Conservation (phyloP, 2,797 vertebrate species). For the Scleropages formosus region DNA sequence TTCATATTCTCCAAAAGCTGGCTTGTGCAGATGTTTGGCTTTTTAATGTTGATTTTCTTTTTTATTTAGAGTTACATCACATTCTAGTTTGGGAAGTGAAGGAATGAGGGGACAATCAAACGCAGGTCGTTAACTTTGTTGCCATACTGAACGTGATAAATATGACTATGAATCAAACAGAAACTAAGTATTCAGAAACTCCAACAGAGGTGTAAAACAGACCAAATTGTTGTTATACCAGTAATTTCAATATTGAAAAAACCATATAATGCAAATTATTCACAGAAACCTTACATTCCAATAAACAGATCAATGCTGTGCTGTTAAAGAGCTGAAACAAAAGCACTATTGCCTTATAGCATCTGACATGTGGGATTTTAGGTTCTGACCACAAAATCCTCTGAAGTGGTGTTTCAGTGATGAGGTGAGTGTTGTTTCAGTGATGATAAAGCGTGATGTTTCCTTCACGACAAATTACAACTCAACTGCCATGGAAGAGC, state of each 20-base stretch:
- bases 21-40: no score
- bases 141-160: not conserved
- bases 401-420: not conserved
- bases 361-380: not conserved
- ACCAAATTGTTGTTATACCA: no score
- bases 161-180: not conserved
- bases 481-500: not conserved
- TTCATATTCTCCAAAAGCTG: no score
- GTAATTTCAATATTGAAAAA: no score
- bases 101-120: no score
- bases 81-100: no score
- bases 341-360: not conserved
- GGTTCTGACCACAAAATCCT: not conserved
- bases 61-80: no score
- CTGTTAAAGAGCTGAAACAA: not conserved
- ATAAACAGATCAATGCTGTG: not conserved
- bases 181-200: not conserved
- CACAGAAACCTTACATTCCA: not conserved
- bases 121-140: not conserved
- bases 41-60: no score
- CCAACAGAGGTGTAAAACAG: not conserved
- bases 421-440: not conserved
- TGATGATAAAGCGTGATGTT: not conserved
- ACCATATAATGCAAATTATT: not conserved
- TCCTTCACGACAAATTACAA: not conserved